Evolutionary conservation across 2,888 invertebrate species (phyloP).

Genomic region (Linyphia triangularis): DNA sequence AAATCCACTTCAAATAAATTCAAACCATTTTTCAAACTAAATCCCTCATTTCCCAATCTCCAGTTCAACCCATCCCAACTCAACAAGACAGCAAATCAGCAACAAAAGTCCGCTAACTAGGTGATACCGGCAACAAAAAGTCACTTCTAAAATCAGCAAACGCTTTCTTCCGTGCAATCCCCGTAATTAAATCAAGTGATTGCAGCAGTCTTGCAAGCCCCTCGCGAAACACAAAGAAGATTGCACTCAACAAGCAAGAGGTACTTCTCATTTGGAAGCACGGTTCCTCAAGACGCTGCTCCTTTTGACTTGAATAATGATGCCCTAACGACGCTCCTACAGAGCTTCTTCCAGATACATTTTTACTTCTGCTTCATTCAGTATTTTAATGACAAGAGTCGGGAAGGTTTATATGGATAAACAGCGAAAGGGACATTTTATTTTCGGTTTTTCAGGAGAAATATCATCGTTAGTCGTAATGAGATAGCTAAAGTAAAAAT

Average conservation of each 20-base stretch:
- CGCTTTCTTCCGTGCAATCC: background rate
- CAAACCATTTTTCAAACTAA: too few relatives aligned
- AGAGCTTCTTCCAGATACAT: background rate
- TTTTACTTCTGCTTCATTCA: background rate
- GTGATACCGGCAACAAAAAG: background rate
- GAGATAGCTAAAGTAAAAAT: slow-evolving; percentile 26
- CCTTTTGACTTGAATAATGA: background rate
- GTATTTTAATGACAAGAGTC: slow-evolving; percentile 16
- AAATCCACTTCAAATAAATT: too few relatives aligned
- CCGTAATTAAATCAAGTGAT: slow-evolving; percentile 32
- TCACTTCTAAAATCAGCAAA: background rate
- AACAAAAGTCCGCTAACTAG: background rate
- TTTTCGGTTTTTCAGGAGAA: background rate
- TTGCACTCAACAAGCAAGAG: background rate
- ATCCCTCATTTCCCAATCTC: too few relatives aligned
- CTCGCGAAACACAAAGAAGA: background rate
- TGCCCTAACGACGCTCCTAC: background rate
- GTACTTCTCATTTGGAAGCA: background rate
- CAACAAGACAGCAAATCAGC: too few relatives aligned
- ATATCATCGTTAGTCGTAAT: slow-evolving; percentile 36
- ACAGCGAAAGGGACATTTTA: slow-evolving; percentile 32
- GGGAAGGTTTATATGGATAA: background rate
- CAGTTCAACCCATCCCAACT: too few relatives aligned
- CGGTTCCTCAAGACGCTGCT: background rate
- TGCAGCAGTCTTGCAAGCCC: background rate